Conservation (phyloP, 2,113 vertebrate species). For the Microcebus murinus region DNA sequence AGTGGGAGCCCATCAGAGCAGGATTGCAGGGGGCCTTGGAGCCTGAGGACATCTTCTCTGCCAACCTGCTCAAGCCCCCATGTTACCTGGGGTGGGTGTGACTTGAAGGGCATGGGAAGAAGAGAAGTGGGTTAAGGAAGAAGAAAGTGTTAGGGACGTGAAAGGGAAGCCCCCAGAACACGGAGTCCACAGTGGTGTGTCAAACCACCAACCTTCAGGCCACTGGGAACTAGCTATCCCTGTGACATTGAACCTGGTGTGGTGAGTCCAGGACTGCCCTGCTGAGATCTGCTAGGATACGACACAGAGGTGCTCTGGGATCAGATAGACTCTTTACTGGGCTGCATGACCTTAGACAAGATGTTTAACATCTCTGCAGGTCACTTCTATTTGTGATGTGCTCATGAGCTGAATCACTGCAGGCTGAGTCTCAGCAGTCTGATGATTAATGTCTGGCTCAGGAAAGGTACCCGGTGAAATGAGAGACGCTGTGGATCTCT, state of each 20-base stretch:
- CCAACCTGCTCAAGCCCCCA: neutral
- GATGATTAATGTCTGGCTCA: neutral
- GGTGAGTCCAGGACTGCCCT: neutral
- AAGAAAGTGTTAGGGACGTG: neutral
- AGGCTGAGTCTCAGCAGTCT: neutral
- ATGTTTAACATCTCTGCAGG: neutral
- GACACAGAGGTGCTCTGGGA: neutral
- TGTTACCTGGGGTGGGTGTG: neutral
- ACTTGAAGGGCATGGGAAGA: neutral
- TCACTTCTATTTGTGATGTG: neutral
- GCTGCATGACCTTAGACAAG: neutral
- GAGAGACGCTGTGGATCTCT: neutral
- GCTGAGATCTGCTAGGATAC: neutral
- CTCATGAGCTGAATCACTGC: too few relatives aligned
- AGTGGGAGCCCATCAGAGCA: neutral
- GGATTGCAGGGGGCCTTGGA: neutral
- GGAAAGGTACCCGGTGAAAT: neutral
- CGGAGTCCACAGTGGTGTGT: neutral
- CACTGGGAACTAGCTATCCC: neutral
- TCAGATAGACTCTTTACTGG: neutral
- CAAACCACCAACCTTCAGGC: neutral
- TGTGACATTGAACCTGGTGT: neutral
- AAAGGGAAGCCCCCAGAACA: neutral
- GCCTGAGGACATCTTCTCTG: accelerated
- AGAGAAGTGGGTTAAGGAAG: neutral